Conservation (phyloP, 2,797 vertebrate genomes). For the Lagocephalus sceleratus region DNA sequence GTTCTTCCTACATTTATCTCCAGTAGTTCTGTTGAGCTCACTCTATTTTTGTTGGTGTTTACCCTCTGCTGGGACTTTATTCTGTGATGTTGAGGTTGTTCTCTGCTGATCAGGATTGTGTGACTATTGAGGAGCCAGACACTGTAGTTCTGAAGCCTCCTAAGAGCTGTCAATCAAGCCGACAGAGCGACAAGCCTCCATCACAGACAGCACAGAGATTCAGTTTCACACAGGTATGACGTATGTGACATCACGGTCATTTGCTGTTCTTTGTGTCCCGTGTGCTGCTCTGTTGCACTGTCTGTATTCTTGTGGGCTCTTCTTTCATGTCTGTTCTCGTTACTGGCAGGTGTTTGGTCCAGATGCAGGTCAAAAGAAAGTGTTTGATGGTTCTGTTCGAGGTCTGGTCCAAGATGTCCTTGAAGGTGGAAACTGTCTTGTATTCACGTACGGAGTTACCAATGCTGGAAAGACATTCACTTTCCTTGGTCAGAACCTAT, state of each 20-base stretch:
- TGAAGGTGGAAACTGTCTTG: conserved; percentile 84
- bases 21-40: too few relatives aligned
- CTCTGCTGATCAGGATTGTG: conserved; percentile 71
- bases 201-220: conserved; percentile 84
- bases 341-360: conserved; percentile 84
- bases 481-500: conserved; percentile 80
- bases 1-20: too few relatives aligned
- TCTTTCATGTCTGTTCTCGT: too few relatives aligned
- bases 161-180: conserved; percentile 61
- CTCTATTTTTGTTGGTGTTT: too few relatives aligned
- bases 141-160: conserved; percentile 83
- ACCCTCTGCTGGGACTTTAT: too few relatives aligned
- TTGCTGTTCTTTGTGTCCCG: too few relatives aligned
- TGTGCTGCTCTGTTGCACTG: not conserved
- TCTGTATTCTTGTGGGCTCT: not conserved
- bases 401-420: conserved; percentile 83
- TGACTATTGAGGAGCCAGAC: conserved; percentile 78
- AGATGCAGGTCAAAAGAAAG: conserved; percentile 82
- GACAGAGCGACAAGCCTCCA: conserved; percentile 78
- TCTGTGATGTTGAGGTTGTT: too few relatives aligned
- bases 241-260: not conserved
- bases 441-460: conserved; percentile 92
- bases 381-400: conserved; percentile 86
- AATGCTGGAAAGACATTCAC: conserved; percentile 96
- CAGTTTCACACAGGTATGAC: conserved; percentile 85